Conservation (phyloP, 2,113 vertebrate genomes). For the Rhinolophus sinicus region DNA sequence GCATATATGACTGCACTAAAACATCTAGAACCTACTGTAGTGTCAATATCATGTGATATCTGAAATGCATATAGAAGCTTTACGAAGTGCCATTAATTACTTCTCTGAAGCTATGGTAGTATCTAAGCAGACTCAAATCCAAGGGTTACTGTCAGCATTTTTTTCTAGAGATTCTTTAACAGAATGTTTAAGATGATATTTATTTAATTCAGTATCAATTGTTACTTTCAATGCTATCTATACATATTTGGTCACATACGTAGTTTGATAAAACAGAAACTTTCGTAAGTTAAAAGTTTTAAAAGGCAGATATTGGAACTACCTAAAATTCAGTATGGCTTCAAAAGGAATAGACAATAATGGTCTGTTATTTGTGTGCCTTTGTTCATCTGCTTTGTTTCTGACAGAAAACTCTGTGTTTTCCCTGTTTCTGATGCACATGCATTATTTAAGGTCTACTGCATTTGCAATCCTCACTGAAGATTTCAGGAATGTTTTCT, state of each 20-base stretch:
- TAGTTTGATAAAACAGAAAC: conserved; percentile 49
- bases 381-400: conserved; percentile 9
- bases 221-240: neutral
- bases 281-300: conserved; percentile 20
- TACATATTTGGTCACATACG: neutral
- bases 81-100: neutral
- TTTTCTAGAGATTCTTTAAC: neutral
- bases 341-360: conserved; percentile 44
- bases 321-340: conserved; percentile 17
- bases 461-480: neutral
- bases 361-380: neutral
- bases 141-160: neutral
- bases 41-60: neutral
- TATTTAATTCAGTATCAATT: neutral
- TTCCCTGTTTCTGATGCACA: neutral
- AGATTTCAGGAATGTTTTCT: neutral
- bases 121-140: neutral
- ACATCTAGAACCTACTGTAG: neutral
- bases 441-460: neutral
- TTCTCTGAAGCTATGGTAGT: neutral
- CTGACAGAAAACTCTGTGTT: neutral
- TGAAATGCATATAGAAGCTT: neutral
- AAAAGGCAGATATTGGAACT: neutral
- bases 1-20: neutral
- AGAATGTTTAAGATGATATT: neutral